Evolutionary conservation across 2,888 invertebrate genomes (phyloP), one percentile per base, ranked within the genome.

Genomic region (Cantharis flavilabris): DNA sequence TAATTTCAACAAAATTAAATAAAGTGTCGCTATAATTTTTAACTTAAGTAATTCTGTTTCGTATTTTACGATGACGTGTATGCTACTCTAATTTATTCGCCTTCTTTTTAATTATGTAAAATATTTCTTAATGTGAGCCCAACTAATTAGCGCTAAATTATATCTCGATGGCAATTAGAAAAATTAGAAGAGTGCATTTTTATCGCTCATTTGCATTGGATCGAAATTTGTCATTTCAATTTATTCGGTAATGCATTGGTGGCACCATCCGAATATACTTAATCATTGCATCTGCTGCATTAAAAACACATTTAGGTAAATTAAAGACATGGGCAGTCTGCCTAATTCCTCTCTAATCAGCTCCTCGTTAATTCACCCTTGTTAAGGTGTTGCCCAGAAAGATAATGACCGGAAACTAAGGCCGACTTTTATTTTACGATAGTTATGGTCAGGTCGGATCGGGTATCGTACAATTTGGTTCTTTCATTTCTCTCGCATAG

Each of bases 301-400:
- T 83, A 83, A 83, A 83, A 82, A 82, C 82, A 79, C 80, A 82
- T 82, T 82, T 81, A 81, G 81, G 81, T 83, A 82, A 83, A 83
- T 83, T 83, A 82, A 82, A 82, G 81, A 79, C 79, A 79, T 77
- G 79, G 75, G 76, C 78, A 78, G 80, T 77, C 79, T 82, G 79
- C 80, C 82, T 82, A 82, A 82, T 82, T 82, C 79, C 82, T 81
- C 83, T 81, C 84, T 84, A 85, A 85, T 85, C 84, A 85, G 84
- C 84, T 83, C 83, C 83, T 84, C 84, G 83, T 84, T 85, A 85
- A 84, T 83, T 82, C 80, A 77, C 81, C 79, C 84, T 83, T 82
- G 83, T 84, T 84, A 82, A 83, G 82, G 82, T 82, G 83, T 83
- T 82, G 82, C 81, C 82, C 82, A 81, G 81, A 72, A 80, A 80